Evolutionary conservation across 2,888 invertebrate species (phyloP).

Genomic region (Nebria salina): DNA sequence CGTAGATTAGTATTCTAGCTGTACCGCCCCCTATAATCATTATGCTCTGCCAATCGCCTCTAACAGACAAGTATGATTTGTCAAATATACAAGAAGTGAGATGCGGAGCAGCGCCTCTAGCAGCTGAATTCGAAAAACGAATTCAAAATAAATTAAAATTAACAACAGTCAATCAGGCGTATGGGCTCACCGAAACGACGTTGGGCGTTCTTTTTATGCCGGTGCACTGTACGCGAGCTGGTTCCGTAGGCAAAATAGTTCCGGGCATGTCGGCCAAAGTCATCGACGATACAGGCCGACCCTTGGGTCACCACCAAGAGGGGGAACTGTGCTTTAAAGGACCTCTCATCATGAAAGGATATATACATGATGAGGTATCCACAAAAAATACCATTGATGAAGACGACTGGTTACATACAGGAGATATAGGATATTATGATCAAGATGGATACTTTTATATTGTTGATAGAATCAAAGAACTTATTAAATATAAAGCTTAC

Average conservation of each 20-base stretch:
- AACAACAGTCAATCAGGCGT: slow-evolving; percentile 73
- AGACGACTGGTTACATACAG: slow-evolving; percentile 83
- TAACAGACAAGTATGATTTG: slow-evolving; percentile 79
- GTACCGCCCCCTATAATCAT: slow-evolving; percentile 87
- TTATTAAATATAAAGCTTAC: slow-evolving; percentile 91
- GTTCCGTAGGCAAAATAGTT: slow-evolving; percentile 75
- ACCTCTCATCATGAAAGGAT: slow-evolving; percentile 76
- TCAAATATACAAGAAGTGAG: slow-evolving; percentile 75
- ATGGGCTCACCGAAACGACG: slow-evolving; percentile 84
- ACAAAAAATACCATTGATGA: slow-evolving; percentile 74
- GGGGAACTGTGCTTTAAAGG: slow-evolving; percentile 90
- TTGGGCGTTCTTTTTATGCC: slow-evolving; percentile 65
- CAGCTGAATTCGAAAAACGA: slow-evolving; percentile 74
- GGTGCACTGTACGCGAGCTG: slow-evolving; percentile 63
- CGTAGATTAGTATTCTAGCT: slow-evolving; percentile 55
- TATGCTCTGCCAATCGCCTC: slow-evolving; percentile 83
- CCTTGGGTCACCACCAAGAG: slow-evolving; percentile 71
- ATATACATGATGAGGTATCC: slow-evolving; percentile 76
- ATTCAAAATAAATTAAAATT: slow-evolving; percentile 66
- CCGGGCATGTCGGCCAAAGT: slow-evolving; percentile 75
- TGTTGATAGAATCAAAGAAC: slow-evolving; percentile 88
- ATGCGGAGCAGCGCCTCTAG: slow-evolving; percentile 86
- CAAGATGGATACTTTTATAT: slow-evolving; percentile 82
- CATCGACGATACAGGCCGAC: slow-evolving; percentile 71
- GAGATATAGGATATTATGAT: slow-evolving; percentile 88